phyloP scores from a whole-genome alignment of 2,888 invertebrate genomes.

The Drosophila formosana region DNA sequence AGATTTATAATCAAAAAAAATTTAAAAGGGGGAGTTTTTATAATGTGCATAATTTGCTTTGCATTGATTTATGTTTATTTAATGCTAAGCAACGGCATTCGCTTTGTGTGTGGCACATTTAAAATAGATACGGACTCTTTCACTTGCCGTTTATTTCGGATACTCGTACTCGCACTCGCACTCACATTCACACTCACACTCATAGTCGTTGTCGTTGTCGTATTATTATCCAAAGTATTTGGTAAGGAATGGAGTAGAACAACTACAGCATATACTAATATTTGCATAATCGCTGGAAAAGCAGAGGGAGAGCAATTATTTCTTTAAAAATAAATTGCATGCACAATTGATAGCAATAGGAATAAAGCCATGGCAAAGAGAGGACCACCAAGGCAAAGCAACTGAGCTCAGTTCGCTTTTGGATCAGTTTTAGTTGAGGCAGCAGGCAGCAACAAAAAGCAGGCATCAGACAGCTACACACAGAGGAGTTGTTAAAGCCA shows the following conservation, averaged over 20 bases:
- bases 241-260: constrained; percentile 53
- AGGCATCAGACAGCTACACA: constrained; percentile 13
- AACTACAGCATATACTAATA: constrained; percentile 64
- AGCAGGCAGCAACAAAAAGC: constrained; percentile 17
- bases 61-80: constrained; percentile 64
- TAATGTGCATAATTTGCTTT: constrained; percentile 30
- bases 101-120: constrained; percentile 75
- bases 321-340: constrained; percentile 81
- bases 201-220: constrained; percentile 10
- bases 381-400: constrained; percentile 68
- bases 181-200: background rate
- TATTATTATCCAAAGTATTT: constrained; percentile 69
- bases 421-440: constrained; percentile 8
- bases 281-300: constrained; percentile 77
- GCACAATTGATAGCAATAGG: constrained; percentile 80
- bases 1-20: constrained; percentile 13
- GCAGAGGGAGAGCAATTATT: constrained; percentile 73
- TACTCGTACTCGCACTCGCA: constrained; percentile 10
- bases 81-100: constrained; percentile 21
- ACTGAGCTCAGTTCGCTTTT: constrained; percentile 6
- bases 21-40: constrained; percentile 26
- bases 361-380: constrained; percentile 51
- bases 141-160: constrained; percentile 64
- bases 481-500: constrained; percentile 39
- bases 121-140: constrained; percentile 70